phyloP scores from a whole-genome alignment of 2,113 vertebrate genomes.

The Gasterosteus aculeatus region DNA sequence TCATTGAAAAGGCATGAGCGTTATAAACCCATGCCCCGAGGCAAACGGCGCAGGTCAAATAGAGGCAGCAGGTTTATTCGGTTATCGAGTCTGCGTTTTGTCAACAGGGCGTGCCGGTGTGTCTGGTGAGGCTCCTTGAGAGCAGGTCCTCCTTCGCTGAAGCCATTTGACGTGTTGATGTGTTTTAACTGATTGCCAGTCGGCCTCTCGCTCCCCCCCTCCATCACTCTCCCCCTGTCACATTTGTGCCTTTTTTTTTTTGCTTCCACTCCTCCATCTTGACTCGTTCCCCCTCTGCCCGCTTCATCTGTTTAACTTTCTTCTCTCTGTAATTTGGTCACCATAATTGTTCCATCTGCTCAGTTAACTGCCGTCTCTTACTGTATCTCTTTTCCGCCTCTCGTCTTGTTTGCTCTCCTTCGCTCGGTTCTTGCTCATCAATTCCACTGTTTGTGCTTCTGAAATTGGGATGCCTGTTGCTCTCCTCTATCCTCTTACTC shows the following conservation, averaged over 20 bases:
- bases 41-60: constrained; percentile 52
- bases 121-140: constrained; percentile 48
- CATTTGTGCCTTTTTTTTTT: constrained; percentile 33
- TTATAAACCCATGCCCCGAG: constrained; percentile 57
- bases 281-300: constrained; percentile 18
- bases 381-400: constrained; percentile 50
- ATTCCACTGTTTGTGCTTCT: constrained; percentile 57
- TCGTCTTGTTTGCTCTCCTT: constrained; percentile 41
- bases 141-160: constrained; percentile 28
- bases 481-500: constrained; percentile 58
- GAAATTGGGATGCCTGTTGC: constrained; percentile 74
- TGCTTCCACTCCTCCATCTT: no score
- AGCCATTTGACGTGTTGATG: constrained; percentile 45
- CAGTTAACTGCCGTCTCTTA: constrained; percentile 61
- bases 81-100: constrained; percentile 61
- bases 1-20: constrained; percentile 57
- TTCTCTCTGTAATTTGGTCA: constrained; percentile 63
- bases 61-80: constrained; percentile 56
- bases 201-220: constrained; percentile 20
- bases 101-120: constrained; percentile 59
- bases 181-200: constrained; percentile 57
- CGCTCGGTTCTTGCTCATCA: constrained; percentile 57
- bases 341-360: constrained; percentile 77
- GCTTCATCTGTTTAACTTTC: constrained; percentile 51
- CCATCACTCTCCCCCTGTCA: constrained; percentile 23